Evolutionary conservation across 1,140 invertebrate genomes (phyloP).

Genomic region (Oryzaephilus surinamensis): DNA sequence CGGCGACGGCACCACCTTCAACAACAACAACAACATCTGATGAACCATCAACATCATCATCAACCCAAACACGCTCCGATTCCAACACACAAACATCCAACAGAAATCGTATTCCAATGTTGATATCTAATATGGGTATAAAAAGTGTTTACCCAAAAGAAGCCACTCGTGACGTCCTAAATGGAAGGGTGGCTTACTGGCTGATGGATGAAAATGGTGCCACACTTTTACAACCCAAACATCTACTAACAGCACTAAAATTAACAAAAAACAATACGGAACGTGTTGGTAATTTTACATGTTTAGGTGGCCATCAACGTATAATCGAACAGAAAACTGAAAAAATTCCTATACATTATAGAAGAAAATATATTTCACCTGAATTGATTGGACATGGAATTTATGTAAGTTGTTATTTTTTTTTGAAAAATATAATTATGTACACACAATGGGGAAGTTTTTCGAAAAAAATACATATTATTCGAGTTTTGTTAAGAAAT

Average conservation of each 20-base stretch:
- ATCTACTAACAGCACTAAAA: constrained; percentile 58
- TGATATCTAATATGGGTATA: constrained; percentile 61
- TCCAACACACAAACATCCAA: constrained; percentile 5
- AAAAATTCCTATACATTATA: constrained; percentile 18
- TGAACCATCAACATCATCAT: constrained; percentile 4
- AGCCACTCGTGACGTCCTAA: constrained; percentile 60
- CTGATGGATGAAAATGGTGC: constrained; percentile 63
- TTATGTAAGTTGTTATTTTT: constrained; percentile 25
- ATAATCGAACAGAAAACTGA: constrained; percentile 14
- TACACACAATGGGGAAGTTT: too few species aligned
- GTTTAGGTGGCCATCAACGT: constrained; percentile 28
- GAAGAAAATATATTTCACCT: constrained; percentile 21
- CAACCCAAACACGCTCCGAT: too few species aligned
- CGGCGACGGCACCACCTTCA: constrained; percentile 3
- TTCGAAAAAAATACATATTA: too few species aligned
- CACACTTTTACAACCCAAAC: constrained; percentile 60
- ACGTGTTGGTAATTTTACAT: constrained; percentile 7
- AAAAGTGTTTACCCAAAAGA: constrained; percentile 53
- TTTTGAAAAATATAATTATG: too few species aligned
- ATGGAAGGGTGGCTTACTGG: constrained; percentile 62
- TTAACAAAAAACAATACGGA: too few species aligned
- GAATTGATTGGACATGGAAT: constrained; percentile 22
- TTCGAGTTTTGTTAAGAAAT: constrained; percentile 4
- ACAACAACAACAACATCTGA: constrained; percentile 11
- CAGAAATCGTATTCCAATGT: constrained; percentile 31